These are phyloP conservation scores for Anhinga rufa DNA, from an alignment of 2,113 vertebrate genomes.

Conservation along the genomic window DNA sequence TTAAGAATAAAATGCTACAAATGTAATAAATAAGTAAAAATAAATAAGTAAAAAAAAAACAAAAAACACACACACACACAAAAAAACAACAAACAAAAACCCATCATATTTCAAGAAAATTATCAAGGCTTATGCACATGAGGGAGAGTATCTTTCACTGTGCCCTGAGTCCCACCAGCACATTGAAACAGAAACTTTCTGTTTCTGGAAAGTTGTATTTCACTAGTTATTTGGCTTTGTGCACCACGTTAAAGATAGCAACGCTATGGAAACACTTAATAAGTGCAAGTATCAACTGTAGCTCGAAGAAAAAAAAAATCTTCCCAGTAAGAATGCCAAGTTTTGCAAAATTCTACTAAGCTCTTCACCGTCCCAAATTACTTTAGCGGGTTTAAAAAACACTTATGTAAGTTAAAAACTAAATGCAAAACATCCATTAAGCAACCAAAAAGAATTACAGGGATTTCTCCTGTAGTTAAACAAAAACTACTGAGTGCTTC, in stretches of 20 bases:
- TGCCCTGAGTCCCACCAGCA: background rate
- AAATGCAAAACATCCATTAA: background rate
- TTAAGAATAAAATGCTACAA: background rate
- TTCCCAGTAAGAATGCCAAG: background rate
- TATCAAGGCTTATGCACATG: background rate
- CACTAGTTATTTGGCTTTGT: background rate
- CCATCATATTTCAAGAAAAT: background rate
- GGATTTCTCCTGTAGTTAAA: background rate
- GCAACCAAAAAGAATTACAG: background rate
- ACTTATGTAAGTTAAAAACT: rapidly evolving
- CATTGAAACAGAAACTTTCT: background rate
- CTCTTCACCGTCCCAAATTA: background rate
- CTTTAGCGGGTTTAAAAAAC: background rate
- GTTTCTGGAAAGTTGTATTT: background rate
- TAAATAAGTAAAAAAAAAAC: background rate
- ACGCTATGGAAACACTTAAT: background rate
- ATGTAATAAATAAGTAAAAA: background rate
- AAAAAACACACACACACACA: too few species aligned
- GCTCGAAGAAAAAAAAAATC: background rate
- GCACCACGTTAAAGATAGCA: background rate
- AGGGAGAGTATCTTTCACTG: background rate
- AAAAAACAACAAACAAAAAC: background rate
- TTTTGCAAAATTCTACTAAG: background rate
- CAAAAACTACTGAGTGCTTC: background rate
- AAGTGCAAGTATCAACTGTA: background rate